These are phyloP conservation scores for Rhabditoides inermis DNA, from an alignment of 2,888 invertebrate genomes.

Conservation along the genomic window DNA sequence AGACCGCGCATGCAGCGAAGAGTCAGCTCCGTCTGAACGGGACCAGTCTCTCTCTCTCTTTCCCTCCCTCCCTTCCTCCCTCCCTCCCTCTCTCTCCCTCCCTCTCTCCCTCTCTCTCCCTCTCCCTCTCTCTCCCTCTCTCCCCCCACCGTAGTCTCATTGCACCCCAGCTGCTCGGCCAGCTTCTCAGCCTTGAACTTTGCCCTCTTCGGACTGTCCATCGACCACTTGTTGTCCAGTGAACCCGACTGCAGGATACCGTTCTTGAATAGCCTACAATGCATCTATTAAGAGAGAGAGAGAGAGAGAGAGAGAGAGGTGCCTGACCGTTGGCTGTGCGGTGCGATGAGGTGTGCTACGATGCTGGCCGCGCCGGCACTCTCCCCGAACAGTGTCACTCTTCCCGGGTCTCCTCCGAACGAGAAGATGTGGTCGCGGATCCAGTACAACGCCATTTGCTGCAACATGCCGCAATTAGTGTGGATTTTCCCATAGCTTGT, in stretches of 20 bases:
- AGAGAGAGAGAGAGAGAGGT: not conserved
- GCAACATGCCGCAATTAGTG: too few species aligned
- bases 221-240: constrained; percentile 89
- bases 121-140: too few species aligned
- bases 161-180: constrained; percentile 78
- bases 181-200: constrained; percentile 71
- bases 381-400: constrained; percentile 85
- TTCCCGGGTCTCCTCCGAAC: constrained; percentile 73
- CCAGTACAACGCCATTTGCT: constrained; percentile 85
- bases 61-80: not conserved
- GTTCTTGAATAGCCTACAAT: constrained; percentile 60
- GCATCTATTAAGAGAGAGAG: not conserved
- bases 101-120: too few species aligned
- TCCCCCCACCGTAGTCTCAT: constrained; percentile 27
- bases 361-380: constrained; percentile 79
- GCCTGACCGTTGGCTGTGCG: constrained; percentile 53
- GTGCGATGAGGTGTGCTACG: constrained; percentile 67
- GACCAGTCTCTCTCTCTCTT: not conserved
- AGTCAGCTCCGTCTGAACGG: constrained; percentile 17
- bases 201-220: constrained; percentile 74
- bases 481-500: too few species aligned
- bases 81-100: not conserved
- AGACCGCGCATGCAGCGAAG: constrained; percentile 27
- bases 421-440: constrained; percentile 78
- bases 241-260: constrained; percentile 91